phyloP scores from a whole-genome alignment of 1,140 invertebrate species.

The Rhyacophila brunnea region DNA sequence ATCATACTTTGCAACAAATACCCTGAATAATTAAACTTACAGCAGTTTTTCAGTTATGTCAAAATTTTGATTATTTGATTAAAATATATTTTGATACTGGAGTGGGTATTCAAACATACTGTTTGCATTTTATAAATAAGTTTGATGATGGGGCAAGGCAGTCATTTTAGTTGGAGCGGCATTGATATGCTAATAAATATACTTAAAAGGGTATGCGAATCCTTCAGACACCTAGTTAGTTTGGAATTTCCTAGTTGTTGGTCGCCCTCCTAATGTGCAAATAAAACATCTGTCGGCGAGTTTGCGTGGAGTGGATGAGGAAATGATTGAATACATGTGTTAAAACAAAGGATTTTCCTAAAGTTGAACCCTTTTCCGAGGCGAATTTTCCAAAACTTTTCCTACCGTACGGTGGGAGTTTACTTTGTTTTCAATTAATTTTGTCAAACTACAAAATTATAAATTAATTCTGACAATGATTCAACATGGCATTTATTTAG shows the following conservation, averaged over 20 bases:
- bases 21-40: too few relatives aligned
- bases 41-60: too few relatives aligned
- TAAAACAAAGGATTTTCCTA: constrained; percentile 3
- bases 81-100: too few relatives aligned
- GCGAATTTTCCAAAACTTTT: constrained; percentile 1
- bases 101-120: too few relatives aligned
- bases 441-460: constrained; percentile 10
- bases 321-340: constrained; percentile 32
- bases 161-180: too few relatives aligned
- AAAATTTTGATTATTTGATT: too few relatives aligned
- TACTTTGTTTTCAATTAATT: constrained; percentile 16
- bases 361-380: constrained; percentile 2
- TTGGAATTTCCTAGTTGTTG: constrained; percentile 22
- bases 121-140: too few relatives aligned
- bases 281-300: constrained; percentile 26
- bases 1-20: too few relatives aligned
- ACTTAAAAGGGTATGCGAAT: constrained; percentile 16
- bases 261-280: constrained; percentile 26
- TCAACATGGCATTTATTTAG: too few relatives aligned
- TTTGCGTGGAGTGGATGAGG: constrained; percentile 16
- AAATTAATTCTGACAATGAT: too few relatives aligned
- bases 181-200: constrained; percentile 10
- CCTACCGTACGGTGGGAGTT: constrained; percentile 2
- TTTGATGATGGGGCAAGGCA: too few relatives aligned
- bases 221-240: constrained; percentile 27